phyloP scores from a whole-genome alignment of 2,888 invertebrate genomes.

The Sepioteuthis lessoniana region DNA sequence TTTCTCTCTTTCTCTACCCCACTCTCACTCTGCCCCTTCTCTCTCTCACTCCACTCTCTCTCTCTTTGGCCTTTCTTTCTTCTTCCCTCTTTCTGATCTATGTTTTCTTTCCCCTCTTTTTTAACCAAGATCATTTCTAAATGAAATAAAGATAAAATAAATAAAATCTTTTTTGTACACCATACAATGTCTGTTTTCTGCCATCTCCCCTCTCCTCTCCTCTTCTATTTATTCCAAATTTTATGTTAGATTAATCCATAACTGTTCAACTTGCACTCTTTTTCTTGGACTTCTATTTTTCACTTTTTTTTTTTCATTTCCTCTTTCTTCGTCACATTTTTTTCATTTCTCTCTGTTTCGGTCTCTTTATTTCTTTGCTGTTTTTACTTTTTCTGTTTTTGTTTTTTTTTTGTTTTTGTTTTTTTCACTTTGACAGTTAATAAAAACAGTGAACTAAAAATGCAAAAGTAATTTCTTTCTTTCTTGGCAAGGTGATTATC shows the following conservation, averaged over 20 bases:
- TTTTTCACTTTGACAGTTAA: background rate
- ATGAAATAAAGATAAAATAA: too few relatives aligned
- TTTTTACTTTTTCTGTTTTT: background rate
- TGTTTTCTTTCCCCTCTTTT: background rate
- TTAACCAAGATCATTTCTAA: too few relatives aligned
- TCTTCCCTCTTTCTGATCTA: too few relatives aligned
- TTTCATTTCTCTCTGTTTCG: background rate
- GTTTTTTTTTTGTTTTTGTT: background rate
- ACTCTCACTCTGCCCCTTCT: background rate
- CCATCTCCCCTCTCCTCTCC: too few relatives aligned
- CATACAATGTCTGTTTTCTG: background rate
- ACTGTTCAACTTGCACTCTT: background rate
- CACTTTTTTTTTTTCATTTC: rapidly evolving
- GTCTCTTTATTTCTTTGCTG: too few relatives aligned
- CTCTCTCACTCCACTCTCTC: background rate
- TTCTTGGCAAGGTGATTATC: background rate
- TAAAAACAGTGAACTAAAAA: background rate
- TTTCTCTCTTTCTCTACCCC: rapidly evolving
- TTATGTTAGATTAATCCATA: too few relatives aligned
- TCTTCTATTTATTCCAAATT: too few relatives aligned
- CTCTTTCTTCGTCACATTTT: background rate
- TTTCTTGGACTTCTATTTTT: background rate
- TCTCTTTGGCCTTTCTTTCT: too few relatives aligned
- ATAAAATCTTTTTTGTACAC: too few relatives aligned
- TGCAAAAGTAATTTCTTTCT: background rate